Base-by-base conservation (phyloP, 2,797 vertebrate species). In the Ciconia nigra region DNA sequence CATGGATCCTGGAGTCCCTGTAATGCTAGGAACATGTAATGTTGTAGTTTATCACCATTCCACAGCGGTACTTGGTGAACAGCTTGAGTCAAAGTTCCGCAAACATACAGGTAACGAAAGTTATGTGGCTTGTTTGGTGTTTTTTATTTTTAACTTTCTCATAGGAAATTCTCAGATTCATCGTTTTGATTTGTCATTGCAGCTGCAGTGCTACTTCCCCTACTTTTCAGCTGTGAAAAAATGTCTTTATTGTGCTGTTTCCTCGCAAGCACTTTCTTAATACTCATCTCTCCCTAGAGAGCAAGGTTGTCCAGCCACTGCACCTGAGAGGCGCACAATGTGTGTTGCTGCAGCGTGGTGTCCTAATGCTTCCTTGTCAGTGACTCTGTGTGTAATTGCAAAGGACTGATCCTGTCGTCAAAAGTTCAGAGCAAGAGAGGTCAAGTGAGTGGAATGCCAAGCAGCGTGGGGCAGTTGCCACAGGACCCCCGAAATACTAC, bases 281-380 rank as follows among this genome's bases (percentile, higher is more conserved):
- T 13, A 21, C 47, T 44, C 9, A 2, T 16, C 74, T 67, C 51
- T 84, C 74, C 76, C 76, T 47, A 22, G 76, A 88, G 63, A 86
- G 76, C 25, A 24, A 10, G n/a, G 47, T 1, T 77, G 35, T 44
- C 55, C 66, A 42, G 10, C 26, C 39, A 3, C 19, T 58, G 89
- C 66, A 37, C 33, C 2, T 1, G 14, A 5, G 39, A 51, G 58
- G 52, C 1, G 1, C 76, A 24, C 13, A 9, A 11, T 12, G 25
- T 1, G 0, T 9, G 58, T 29, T 61, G 29, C 78, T 73, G 20
- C 94, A 44, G 69, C 5, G 0, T 8, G 33, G 16, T 80, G 83
- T 62, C 14, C 0, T 31, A 18, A n/a, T 18, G 41, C 86, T 71
- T 33, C 70, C 87, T 28, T 17, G 4, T 61, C 72, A 2, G 59